Evolutionary conservation across 2,113 vertebrate genomes (phyloP), one percentile per base, ranked within the genome.

Genomic region (Laticauda colubrina): DNA sequence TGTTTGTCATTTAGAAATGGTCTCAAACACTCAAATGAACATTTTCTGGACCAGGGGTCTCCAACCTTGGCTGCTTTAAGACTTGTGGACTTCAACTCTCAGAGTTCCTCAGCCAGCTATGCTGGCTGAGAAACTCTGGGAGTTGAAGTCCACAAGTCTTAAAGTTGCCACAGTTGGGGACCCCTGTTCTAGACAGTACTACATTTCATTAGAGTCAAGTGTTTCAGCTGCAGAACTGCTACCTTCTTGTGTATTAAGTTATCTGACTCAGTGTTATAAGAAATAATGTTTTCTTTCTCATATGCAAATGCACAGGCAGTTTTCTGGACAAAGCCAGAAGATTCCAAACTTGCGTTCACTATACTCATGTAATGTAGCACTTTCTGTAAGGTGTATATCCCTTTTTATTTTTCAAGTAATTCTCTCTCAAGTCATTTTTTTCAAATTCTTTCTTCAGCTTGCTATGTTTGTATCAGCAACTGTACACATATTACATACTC

Each of bases 191-290:
- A 12, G 51, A 3, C 51, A 53, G 11, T 88, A 55, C 23, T 57
- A 21, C 0, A 88, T 53, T 88, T 88, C 18, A 90, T 43, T 5
- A 45, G 85, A 64, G 12, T 51, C 86, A 88, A 34, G n/a, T 93
- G 0, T 81, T 43, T 89, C 86, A 81, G 48, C 24, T 90, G 89
- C 89, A 91, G 45, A 85, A 21, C 26, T 57, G 61, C 12, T 90
- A 24, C 64, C n/a, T 43, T 54, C 8, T 81, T 64, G n/a, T 5
- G 34, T 64, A 48, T 34, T 91, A 93, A 92, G 89, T 90, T 94
- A 29, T n/a, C 93, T 0, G 0, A 51, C 64, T 85, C 3, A 26
- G 34, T 89, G 93, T n/a, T 94, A 6, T 85, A 87, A 5, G 55
- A 94, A 75, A 55, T 90, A 12, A 23, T 26, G 24, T 91, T 94